A percentile compares a stretch with the other conserved stretches of the same genome.
phyloP scores from a whole-genome alignment of 1,140 invertebrate species.

The Drosophila chauvacae region DNA sequence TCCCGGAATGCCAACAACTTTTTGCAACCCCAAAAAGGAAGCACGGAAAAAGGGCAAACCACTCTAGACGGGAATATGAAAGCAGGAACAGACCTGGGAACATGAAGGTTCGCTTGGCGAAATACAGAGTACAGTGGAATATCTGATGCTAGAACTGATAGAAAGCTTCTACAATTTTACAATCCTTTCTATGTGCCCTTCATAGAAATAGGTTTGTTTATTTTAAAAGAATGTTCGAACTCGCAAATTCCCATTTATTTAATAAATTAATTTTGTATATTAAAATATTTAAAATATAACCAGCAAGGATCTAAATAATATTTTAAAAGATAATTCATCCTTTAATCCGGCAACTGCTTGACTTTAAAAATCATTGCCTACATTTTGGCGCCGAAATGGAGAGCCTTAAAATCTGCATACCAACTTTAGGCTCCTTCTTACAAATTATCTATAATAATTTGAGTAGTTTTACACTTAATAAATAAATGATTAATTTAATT shows the following conservation, averaged over 20 bases:
- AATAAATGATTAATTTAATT: too few species aligned
- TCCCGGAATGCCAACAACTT: constrained; percentile 76
- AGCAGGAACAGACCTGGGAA: constrained; percentile 7
- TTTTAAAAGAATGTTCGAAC: not conserved
- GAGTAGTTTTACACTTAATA: too few species aligned
- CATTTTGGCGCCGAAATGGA: not conserved
- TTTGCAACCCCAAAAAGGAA: constrained; percentile 72
- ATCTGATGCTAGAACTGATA: not conserved
- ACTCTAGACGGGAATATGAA: constrained; percentile 26
- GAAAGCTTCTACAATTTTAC: not conserved
- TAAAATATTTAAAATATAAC: too few species aligned
- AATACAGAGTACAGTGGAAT: constrained; percentile 10
- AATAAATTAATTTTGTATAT: too few species aligned
- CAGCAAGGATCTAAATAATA: too few species aligned
- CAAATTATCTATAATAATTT: not conserved
- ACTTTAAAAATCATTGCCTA: not conserved
- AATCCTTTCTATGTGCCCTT: not conserved
- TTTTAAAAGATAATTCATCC: too few species aligned
- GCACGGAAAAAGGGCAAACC: constrained; percentile 30
- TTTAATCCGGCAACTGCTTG: too few species aligned
- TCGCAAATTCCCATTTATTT: too few species aligned
- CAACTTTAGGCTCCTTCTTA: not conserved
- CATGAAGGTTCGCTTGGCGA: not conserved
- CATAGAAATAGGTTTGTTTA: not conserved
- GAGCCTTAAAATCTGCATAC: not conserved